Base-by-base conservation (phyloP, 1,140 invertebrate species). In the Aphelenchoides avenae region DNA sequence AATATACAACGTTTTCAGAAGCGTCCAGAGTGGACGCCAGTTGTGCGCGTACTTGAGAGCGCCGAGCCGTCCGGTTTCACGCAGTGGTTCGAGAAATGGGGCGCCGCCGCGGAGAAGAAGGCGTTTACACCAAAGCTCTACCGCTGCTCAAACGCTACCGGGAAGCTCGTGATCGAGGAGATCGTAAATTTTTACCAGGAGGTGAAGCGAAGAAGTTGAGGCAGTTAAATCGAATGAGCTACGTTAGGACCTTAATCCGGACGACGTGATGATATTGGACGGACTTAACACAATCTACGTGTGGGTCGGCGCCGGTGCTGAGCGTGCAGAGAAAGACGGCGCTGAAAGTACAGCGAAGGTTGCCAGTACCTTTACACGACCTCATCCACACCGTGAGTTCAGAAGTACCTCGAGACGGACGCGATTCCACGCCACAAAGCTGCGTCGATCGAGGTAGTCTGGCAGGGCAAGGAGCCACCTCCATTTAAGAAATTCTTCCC, bases 221-320 rank as follows among this genome's bases (percentile, higher is more conserved):
- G 7, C 2, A 18, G 24, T n/a, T 7, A 29, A 54, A 24, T 30
- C 3, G 20, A 13, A 36, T 47, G 0, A n/a, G n/a, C 13, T 26
- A 11, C 52, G 59, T 30, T 67, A 86, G 84, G 87, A 88, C 76
- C 78, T 89, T 26, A 85, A 86, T 61, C 82, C 84, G 53, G 89
- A 89, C 2, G 89, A 92, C 74, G 87, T 86, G 64, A 92, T 90
- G 79, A 88, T 92, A 65, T 77, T 92, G 59, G 89, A 92, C 78
- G 81, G 84, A 22, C 85, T 86, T 20, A 84, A 84, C 53, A 82
- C 85, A 40, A 85, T 91, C 47, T 87, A 85, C 68, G 84, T 91
- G 0, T 91, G 87, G 79, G 84, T 87, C 48, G 87, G 87, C 22
- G 80, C 82, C 47, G 84, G 84, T 20, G 84, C 86, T n/a, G 83